Conservation (phyloP, 2,888 invertebrate species). For the Parascotia fuliginaria region DNA sequence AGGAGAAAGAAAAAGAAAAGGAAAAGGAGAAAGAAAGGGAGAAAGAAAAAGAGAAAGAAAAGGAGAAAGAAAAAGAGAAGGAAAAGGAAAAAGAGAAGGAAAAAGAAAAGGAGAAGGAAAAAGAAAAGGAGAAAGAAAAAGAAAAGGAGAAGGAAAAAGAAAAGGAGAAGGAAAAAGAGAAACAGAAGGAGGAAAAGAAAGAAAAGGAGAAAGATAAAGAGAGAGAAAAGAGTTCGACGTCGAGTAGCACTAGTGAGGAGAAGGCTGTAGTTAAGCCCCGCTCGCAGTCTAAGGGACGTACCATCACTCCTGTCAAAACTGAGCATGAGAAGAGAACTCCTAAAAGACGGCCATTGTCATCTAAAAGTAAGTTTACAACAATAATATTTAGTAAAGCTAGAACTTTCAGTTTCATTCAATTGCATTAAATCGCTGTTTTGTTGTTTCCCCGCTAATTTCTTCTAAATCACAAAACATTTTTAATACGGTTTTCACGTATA, state of each 20-base stretch:
- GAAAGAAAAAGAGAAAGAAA: neutral
- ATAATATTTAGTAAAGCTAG: neutral
- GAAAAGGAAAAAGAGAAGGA: constrained; percentile 34
- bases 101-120: constrained; percentile 45
- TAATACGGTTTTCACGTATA: too few species aligned
- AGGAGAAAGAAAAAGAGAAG: constrained; percentile 2
- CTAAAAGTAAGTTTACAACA: constrained; percentile 64
- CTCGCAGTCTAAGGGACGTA: constrained; percentile 73
- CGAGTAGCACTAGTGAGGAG: constrained; percentile 67
- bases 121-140: constrained; percentile 50
- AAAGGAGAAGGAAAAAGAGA: constrained; percentile 57
- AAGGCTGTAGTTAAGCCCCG: constrained; percentile 65
- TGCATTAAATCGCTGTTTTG: too few species aligned
- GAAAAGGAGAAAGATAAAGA: constrained; percentile 57
- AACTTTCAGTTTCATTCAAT: too few species aligned
- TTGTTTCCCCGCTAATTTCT: too few species aligned
- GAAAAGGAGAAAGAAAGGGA: constrained; percentile 1
- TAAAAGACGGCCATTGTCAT: constrained; percentile 68
- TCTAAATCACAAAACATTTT: too few species aligned
- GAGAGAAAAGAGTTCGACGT: constrained; percentile 54
- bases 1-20: constrained; percentile 12
- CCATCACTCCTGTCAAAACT: constrained; percentile 58
- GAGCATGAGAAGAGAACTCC: constrained; percentile 71
- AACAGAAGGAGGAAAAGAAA: constrained; percentile 53
- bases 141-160: constrained; percentile 47